phyloP scores from a whole-genome alignment of 2,888 invertebrate species.

The Phyllotreta striolata region DNA sequence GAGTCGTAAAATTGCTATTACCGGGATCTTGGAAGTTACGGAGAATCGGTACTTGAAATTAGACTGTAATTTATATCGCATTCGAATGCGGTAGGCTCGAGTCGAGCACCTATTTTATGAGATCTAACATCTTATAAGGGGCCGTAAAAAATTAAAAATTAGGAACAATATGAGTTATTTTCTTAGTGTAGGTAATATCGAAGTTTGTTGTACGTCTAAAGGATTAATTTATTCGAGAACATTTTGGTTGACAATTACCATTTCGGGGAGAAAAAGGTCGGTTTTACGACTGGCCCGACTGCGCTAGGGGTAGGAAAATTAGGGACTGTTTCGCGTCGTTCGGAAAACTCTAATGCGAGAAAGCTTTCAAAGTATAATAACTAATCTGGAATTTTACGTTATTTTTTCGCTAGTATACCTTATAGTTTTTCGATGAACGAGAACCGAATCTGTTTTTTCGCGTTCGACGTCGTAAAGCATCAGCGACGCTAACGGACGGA shows the following conservation, averaged over 20 bases:
- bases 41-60: conserved; percentile 14
- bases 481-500: neutral
- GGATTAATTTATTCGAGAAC: conserved; percentile 13
- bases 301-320: conserved; percentile 14
- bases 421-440: conserved; percentile 16
- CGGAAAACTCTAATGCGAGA: conserved; percentile 24
- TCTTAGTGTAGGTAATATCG: no score
- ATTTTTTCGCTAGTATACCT: conserved; percentile 6
- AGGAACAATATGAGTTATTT: no score
- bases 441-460: conserved; percentile 3
- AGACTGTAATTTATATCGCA: neutral
- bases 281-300: conserved; percentile 23
- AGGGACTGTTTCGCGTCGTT: conserved; percentile 22
- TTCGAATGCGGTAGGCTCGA: neutral
- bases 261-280: conserved; percentile 17
- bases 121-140: no score
- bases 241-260: conserved; percentile 25
- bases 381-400: conserved; percentile 10
- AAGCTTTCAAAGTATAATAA: conserved; percentile 29
- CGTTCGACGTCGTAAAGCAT: conserved; percentile 2
- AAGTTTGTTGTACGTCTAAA: neutral
- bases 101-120: no score
- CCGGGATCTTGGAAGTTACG: conserved; percentile 7
- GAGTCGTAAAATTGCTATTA: conserved; percentile 28
- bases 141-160: no score